Conservation (phyloP, 2,888 invertebrate genomes). For the Aporophyla lueneburgensis region DNA sequence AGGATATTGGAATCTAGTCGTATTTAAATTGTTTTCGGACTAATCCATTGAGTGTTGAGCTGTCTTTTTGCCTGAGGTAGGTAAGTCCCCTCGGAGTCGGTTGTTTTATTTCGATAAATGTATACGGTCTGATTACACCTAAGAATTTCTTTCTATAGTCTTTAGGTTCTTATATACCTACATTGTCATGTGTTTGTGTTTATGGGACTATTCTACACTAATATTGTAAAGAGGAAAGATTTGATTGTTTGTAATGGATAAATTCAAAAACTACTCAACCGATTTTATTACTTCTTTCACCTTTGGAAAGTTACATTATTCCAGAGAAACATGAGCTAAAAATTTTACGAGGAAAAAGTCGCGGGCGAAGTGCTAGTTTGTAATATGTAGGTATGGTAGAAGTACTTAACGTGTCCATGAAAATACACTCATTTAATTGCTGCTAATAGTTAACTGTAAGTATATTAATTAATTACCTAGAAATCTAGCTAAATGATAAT, state of each 20-base stretch:
- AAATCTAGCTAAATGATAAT: neutral
- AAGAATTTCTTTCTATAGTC: neutral
- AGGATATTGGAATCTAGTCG: neutral
- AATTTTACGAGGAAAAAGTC: too few relatives aligned
- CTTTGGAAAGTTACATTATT: too few relatives aligned
- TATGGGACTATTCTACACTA: neutral
- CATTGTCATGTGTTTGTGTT: neutral
- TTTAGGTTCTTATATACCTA: neutral
- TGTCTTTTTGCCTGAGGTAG: neutral
- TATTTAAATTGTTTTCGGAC: constrained; percentile 19
- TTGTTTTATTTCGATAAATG: constrained; percentile 12
- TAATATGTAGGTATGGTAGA: neutral
- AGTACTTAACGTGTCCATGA: neutral
- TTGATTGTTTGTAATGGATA: too few relatives aligned
- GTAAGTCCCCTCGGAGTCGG: neutral
- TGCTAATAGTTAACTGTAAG: neutral
- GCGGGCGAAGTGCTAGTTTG: too few relatives aligned
- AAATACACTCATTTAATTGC: neutral
- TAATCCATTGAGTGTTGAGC: constrained; percentile 10
- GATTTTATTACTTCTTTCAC: too few relatives aligned
- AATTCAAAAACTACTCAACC: too few relatives aligned
- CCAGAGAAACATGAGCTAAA: too few relatives aligned
- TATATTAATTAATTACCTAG: neutral
- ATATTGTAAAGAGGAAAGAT: too few relatives aligned
- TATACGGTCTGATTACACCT: neutral